Evolutionary conservation across 2,888 invertebrate genomes (phyloP), one percentile per base, ranked within the genome.

Genomic region (Trichacis sp.): DNA sequence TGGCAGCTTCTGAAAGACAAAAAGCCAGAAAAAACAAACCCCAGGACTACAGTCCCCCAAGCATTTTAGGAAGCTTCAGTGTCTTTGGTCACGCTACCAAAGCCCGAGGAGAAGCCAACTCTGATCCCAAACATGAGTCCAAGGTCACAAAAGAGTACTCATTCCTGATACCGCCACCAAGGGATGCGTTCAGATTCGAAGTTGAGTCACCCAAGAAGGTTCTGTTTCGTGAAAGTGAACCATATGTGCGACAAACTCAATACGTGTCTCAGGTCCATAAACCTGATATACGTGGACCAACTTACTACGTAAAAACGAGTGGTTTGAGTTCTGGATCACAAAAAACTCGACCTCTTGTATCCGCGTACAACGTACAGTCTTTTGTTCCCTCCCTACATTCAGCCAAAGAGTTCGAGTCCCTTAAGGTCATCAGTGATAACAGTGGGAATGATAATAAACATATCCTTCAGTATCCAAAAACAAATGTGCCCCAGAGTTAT

Each of bases 21-120:
- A 77, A 78, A 18, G 64, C 73, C 1, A 73, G 76, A 2, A 76
- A 73, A 62, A 63, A 62, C 30, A 79, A 77, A 57, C 76, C 47
- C 3, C 70, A 33, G 48, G 73, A 74, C 43, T 74, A 70, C 66
- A 73, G 29, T 59, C 74, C 73, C 0, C 71, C 69, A n/a, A 69
- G 64, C 33, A 70, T 83, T 46, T 51, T 50, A 38, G 90, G 89
- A 67, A 86, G 89, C 56, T 89, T 89, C 77, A 88, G 87, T 71
- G 86, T 87, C 12, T 89, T 88, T 69, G 88, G 89, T n/a, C 84
- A 89, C 59, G 87, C 88, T 47, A 40, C 87, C 9, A 88, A 88
- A 79, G 86, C 86, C 65, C 83, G 87, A 72, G 85, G 88, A 70
- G 86, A 87, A 69, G 76, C 82, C 38, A 56, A 38, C 5, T 33